Evolutionary conservation across 2,797 vertebrate species (phyloP), one percentile per base, ranked within the genome.

Genomic region (Acipenser ruthenus): DNA sequence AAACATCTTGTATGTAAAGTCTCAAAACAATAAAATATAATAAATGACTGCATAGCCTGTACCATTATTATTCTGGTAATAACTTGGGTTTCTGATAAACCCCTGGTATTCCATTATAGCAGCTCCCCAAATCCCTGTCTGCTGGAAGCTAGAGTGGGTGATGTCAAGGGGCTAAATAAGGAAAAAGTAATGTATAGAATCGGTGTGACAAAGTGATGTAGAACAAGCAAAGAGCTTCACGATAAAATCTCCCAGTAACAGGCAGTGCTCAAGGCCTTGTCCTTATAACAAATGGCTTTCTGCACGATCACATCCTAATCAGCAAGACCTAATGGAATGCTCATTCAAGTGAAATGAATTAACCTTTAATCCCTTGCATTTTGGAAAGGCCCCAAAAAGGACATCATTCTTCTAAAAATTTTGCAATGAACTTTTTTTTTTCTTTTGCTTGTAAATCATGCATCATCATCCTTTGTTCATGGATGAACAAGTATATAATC

Each of bases 261-360:
- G 62, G 62, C 62, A 68, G 62, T 51, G 63, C 60, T 64, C 62
- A 58, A 55, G 67, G 62, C 37, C 63, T 69, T 70, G 65, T 71
- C 70, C 50, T 49, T 61, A 65, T 71, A 63, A 71, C 47, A 65
- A 68, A 71, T 71, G 52, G 56, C 49, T 50, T 56, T 51, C 37
- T 13, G 52, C 63, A 62, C 52, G 48, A 59, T 62, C 70, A 68
- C 70, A 68, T 23, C n/a, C 56, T 66, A 65, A 60, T 71, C 65
- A n/a, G 66, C 13, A 23, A 62, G 66, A 61, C 47, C 50, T 55
- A 68, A 71, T 68, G 70, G 66, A 65, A 68, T 65, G 63, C 23
- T 48, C 56, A 64, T 64, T 51, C 63, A 65, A 65, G 66, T 61
- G 63, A 71, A 68, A 65, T 71, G 50, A 71, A 65, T 49, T 68